Evolutionary conservation across 1,140 invertebrate genomes (phyloP).

Genomic region (Cyclargus thomasi): DNA sequence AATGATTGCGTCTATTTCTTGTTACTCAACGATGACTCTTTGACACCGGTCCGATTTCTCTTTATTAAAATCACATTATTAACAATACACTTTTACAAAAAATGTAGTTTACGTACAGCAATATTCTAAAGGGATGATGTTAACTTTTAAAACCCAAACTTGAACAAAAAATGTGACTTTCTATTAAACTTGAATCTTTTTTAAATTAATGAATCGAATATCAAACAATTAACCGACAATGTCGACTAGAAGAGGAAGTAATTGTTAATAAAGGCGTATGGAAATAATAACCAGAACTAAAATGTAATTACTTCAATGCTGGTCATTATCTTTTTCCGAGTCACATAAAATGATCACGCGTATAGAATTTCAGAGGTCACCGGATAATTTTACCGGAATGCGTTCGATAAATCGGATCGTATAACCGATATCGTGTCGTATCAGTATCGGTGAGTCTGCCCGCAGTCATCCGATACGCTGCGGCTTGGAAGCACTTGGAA

Average conservation of each 20-base stretch:
- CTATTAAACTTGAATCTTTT: too few relatives aligned
- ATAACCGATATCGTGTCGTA: conserved; percentile 15
- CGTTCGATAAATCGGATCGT: conserved; percentile 18
- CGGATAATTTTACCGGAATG: conserved; percentile 16
- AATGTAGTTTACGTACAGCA: neutral
- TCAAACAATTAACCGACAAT: too few relatives aligned
- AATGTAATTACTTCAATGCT: too few relatives aligned
- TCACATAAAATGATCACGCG: neutral
- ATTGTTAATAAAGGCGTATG: too few relatives aligned
- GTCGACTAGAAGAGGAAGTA: too few relatives aligned
- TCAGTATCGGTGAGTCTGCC: conserved; percentile 16
- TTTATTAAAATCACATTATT: neutral
- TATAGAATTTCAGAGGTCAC: neutral
- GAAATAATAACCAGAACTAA: too few relatives aligned
- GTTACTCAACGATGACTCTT: neutral
- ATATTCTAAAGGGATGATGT: too few relatives aligned
- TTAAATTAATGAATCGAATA: too few relatives aligned
- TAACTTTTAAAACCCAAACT: too few relatives aligned
- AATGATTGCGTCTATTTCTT: conserved; percentile 3
- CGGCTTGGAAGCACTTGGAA: conserved; percentile 22
- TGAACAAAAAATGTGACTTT: too few relatives aligned
- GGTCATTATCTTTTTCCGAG: neutral
- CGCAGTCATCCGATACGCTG: conserved; percentile 21
- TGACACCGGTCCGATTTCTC: neutral
- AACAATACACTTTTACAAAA: neutral